Percentiles rank a stretch among this genome's conserved stretches.
These are phyloP conservation scores for Lagorchestes hirsutus DNA, from an alignment of 2,797 vertebrate genomes.

Conservation along the genomic window DNA sequence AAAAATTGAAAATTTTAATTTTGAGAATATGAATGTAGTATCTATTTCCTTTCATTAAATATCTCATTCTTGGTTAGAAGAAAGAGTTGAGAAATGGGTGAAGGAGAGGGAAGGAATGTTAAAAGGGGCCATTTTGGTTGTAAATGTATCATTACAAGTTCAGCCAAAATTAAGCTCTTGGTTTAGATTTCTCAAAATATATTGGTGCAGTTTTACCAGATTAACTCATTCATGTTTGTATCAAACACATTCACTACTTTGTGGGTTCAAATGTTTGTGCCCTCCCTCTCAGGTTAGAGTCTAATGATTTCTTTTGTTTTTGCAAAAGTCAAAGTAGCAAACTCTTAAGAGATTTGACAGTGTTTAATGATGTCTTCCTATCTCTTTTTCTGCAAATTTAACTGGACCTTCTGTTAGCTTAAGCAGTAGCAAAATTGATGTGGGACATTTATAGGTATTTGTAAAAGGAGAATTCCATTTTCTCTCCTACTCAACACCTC, in stretches of 20 bases:
- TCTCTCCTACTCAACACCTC: slow-evolving; percentile 45
- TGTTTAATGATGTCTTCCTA: slow-evolving; percentile 77
- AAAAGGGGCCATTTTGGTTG: slow-evolving; percentile 74
- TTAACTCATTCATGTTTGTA: slow-evolving; percentile 83
- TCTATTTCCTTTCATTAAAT: slow-evolving; percentile 67
- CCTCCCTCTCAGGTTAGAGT: slow-evolving; percentile 52
- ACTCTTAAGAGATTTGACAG: slow-evolving; percentile 78
- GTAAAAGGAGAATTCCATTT: slow-evolving; percentile 46
- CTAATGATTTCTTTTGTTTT: slow-evolving; percentile 83
- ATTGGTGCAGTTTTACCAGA: slow-evolving; percentile 81
- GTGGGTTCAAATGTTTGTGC: slow-evolving; percentile 67
- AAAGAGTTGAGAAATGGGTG: slow-evolving; percentile 1
- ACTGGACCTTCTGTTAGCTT: slow-evolving; percentile 74
- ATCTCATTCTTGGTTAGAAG: slow-evolving; percentile 57
- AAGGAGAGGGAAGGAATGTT: slow-evolving; percentile 63
- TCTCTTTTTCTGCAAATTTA: slow-evolving; percentile 72
- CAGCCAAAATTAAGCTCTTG: slow-evolving; percentile 79
- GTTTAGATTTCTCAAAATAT: slow-evolving; percentile 79
- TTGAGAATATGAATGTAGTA: slow-evolving; percentile 46
- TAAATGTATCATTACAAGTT: slow-evolving; percentile 74
- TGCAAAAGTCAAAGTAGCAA: slow-evolving; percentile 80
- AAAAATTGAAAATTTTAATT: slow-evolving; percentile 47
- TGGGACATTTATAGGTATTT: slow-evolving; percentile 67
- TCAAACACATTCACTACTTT: slow-evolving; percentile 81
- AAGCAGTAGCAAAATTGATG: slow-evolving; percentile 79